Evolutionary conservation across 2,888 invertebrate species (phyloP).

Genomic region (Dryobotodes eremita): DNA sequence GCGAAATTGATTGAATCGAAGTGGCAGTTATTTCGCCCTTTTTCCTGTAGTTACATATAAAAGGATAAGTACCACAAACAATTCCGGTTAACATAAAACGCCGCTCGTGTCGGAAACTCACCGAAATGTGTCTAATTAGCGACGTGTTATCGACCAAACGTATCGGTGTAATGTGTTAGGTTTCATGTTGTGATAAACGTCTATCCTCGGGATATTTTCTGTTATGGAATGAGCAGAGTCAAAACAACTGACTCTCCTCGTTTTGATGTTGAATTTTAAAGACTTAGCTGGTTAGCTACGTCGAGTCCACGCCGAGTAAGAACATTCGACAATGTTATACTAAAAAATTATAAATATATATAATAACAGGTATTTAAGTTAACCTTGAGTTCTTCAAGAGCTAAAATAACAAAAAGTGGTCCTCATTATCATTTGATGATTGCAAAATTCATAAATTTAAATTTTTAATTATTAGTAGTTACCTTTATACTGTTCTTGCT

Average conservation of each 20-base stretch:
- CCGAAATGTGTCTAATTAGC: constrained; percentile 61
- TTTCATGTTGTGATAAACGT: constrained; percentile 28
- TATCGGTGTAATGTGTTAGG: constrained; percentile 25
- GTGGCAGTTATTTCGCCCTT: constrained; percentile 35
- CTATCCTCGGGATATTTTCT: constrained; percentile 45
- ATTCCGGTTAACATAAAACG: constrained; percentile 37
- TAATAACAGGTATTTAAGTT: neutral
- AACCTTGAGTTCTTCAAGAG: neutral
- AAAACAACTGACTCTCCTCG: constrained; percentile 12
- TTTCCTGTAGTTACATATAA: constrained; percentile 53
- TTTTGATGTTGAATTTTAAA: constrained; percentile 9
- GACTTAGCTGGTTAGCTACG: neutral
- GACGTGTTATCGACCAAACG: constrained; percentile 44
- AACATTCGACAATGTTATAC: neutral
- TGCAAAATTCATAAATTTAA: neutral
- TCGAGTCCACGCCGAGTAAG: neutral
- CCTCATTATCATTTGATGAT: neutral
- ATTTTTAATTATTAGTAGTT: constrained; percentile 42
- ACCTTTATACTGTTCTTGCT: constrained; percentile 93
- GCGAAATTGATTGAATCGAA: constrained; percentile 48
- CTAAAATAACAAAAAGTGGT: neutral
- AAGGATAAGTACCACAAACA: constrained; percentile 21
- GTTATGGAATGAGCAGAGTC: constrained; percentile 23
- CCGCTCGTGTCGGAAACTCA: constrained; percentile 55
- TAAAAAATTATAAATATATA: neutral